phyloP scores from a whole-genome alignment of 1,140 invertebrate genomes.

The Cephus cinctus region DNA sequence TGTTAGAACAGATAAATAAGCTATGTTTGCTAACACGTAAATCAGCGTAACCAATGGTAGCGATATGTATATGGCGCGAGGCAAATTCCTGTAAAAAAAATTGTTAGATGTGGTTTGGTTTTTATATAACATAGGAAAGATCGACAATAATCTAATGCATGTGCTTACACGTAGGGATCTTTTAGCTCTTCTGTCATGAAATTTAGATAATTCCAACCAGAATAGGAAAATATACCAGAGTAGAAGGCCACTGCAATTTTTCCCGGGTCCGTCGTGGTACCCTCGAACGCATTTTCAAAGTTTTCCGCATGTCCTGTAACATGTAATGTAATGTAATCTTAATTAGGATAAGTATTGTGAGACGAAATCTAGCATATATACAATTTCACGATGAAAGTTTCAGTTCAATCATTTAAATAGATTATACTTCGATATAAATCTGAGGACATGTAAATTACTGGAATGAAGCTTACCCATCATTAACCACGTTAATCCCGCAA shows the following conservation, averaged over 20 bases:
- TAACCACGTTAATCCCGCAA: slow-evolving; percentile 77
- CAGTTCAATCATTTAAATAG: slow-evolving; percentile 45
- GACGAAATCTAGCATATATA: not conserved
- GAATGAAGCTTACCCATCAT: slow-evolving; percentile 63
- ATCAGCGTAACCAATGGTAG: slow-evolving; percentile 87
- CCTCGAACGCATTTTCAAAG: slow-evolving; percentile 77
- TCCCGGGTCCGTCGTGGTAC: slow-evolving; percentile 76
- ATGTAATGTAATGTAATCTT: slow-evolving; percentile 43
- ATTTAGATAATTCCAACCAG: slow-evolving; percentile 96
- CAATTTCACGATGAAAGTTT: slow-evolving; percentile 28
- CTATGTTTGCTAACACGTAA: slow-evolving; percentile 90
- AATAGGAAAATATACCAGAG: slow-evolving; percentile 94
- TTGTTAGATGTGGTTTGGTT: not conserved
- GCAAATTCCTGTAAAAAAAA: slow-evolving; percentile 75
- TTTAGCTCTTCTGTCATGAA: slow-evolving; percentile 96
- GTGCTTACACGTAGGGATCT: slow-evolving; percentile 81
- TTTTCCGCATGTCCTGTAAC: slow-evolving; percentile 63
- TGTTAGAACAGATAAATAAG: slow-evolving; percentile 89
- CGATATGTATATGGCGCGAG: slow-evolving; percentile 91
- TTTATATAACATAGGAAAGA: slow-evolving; percentile 4
- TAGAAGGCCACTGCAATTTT: slow-evolving; percentile 90
- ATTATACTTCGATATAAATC: slow-evolving; percentile 44
- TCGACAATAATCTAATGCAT: slow-evolving; percentile 3
- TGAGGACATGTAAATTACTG: slow-evolving; percentile 51
- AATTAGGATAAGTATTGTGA: not conserved